Base-by-base conservation (phyloP, 1,140 invertebrate species). In the Himalopsyche phryganea region DNA sequence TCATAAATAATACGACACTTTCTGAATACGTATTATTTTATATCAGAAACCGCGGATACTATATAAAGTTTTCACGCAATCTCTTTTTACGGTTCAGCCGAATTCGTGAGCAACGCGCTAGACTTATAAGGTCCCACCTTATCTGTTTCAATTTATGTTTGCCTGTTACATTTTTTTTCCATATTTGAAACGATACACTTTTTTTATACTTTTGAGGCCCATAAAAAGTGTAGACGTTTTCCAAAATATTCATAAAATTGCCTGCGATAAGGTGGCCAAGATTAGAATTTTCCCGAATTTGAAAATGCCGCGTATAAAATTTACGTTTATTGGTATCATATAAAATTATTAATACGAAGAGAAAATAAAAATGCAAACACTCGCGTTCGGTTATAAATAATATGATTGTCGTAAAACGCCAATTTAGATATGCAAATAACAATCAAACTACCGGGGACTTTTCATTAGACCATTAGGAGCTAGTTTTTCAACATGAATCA, bases 1-100 rank as follows among this genome's bases (percentile, higher is more conserved):
- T 23, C 13, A 50, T 57, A 57, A 57, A 57, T 50, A 57, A 57
- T 42, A 57, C 54, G 54, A 57, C 54, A 57, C 54, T 50, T 57
- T 50, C 47, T 7, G 54, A 57, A 57, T 57, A 54, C 51, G 51
- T 32, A 36, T 23, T 13, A 38, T 28, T 44, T 42, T 28, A 54
- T 54, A 54, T 46, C 51, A 20, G 14, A 18, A 36, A 36, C 23
- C 28, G 51, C 17, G 42, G 33, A 36, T 36, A 54, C 28, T 41
- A 33, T 47, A 54, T 54, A 54, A 54, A 54, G 42, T 54, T 45
- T 54, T 10, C 13, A 28, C 42, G 28, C 42, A 54, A 54, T 54
- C 51, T 54, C 42, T 19, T 33, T 54, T 36, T 36, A 19, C 41
- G 49, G n/a, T n/a, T 42, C 38, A 4, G 38, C 38, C 11, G 15